A percentile compares a stretch with the other conserved stretches of the same genome.
phyloP scores from a whole-genome alignment of 1,140 invertebrate genomes.

The Meloidogyne chitwoodi region DNA sequence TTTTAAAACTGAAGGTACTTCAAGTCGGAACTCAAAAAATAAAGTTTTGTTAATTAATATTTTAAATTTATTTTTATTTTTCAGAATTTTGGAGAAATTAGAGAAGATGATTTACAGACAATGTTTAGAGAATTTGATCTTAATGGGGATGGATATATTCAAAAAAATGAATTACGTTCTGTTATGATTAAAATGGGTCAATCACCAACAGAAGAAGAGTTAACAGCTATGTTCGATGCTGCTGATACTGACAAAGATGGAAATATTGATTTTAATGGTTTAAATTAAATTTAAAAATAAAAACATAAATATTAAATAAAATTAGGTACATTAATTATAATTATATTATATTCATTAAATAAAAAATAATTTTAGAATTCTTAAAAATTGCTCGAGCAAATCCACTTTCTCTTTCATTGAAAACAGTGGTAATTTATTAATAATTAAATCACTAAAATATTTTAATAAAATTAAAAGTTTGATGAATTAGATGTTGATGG shows the following conservation, averaged over 20 bases:
- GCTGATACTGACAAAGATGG: conserved; percentile 45
- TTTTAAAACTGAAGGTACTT: not conserved
- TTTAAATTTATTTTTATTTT: conserved; percentile 1
- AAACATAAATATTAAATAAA: not conserved
- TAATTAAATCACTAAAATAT: not conserved
- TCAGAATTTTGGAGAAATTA: conserved; percentile 48
- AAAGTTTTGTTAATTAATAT: not conserved
- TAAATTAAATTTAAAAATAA: not conserved
- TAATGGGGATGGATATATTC: conserved; percentile 58
- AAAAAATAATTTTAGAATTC: conserved; percentile 47
- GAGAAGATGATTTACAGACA: conserved; percentile 54
- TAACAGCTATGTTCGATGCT: conserved; percentile 50
- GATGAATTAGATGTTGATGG: conserved; percentile 60
- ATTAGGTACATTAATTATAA: no score
- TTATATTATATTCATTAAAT: no score
- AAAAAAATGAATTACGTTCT: conserved; percentile 53
- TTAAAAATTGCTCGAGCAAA: conserved; percentile 56
- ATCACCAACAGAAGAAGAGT: conserved; percentile 58
- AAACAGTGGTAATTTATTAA: conserved; percentile 37
- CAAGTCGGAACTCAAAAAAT: not conserved
- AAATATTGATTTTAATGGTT: conserved; percentile 46
- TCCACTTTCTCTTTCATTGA: conserved; percentile 56
- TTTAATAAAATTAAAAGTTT: conserved; percentile 22
- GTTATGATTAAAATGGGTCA: conserved; percentile 61
- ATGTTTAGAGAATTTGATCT: conserved; percentile 58